Evolutionary conservation across 2,888 invertebrate species (phyloP), one percentile per base, ranked within the genome.

Genomic region (Netelia inedita): DNA sequence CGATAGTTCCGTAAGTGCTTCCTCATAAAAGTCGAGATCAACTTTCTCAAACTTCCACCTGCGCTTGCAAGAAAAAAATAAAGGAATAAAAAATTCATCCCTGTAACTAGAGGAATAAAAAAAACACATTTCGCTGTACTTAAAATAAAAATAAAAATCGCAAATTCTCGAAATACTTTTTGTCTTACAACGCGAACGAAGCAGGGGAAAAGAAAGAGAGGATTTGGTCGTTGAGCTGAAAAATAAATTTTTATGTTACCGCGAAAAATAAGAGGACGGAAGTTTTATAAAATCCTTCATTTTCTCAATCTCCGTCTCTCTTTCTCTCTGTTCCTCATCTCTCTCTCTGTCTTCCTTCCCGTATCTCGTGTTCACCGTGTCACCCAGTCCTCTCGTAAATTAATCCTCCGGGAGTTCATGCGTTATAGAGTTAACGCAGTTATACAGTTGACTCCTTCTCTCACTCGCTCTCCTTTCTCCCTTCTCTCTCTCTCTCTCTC

Each of bases 401-500:
- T 72, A 76, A 75, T 82, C 53, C 81, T 46, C 82, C 46, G 57
- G 57, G 69, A 71, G 69, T 76, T 76, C 69, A 82, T 65, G 82
- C 69, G 69, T 59, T 69, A 75, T 68, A 68, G 57, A 72, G 71
- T 76, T 82, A 76, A 66, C 74, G 74, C 43, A 63, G 74, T 73
- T 74, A 28, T 28, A 80, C 61, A 68, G 80, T 74, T 74, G 68
- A 80, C 10, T 41, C 46, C 46, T 14, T 50, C n/a, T 14, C 28
- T 23, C 61, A 2, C 28, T 19, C 28, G 10, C 35, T 66, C 43
- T 46, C 43, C 43, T 46, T 11, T 65, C 43, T 10, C 69, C 28
- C 69, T 53, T 50, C 28, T 50, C 41, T 86, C 66, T 43, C 43
- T 16, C 78, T 50, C 59, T 28, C 74, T 57, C 65, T 65, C 79